Evolutionary conservation across 2,888 invertebrate genomes (phyloP), one percentile per base, ranked within the genome.

Genomic region (Aphidius colemani): DNA sequence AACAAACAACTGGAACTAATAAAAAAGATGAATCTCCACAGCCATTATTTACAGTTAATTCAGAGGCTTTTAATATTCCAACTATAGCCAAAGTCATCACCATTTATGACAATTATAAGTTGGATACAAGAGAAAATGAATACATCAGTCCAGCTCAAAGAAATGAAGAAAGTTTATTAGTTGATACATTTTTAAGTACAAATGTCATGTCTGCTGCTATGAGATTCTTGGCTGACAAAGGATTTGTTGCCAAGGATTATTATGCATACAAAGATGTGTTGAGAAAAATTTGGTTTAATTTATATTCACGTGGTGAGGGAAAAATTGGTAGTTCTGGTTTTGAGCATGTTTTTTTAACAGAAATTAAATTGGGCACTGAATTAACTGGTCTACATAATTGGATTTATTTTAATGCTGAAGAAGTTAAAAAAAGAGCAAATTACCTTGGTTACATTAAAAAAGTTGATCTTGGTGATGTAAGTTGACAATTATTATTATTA

Each of bases 301-400:
- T 93, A 71, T 97, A 95, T 79, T 90, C 94, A 0, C 86, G 95
- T 67, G 89, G 91, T 53, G 77, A 78, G 10, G 91, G 93, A 41
- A 88, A 88, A 77, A 87, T 92, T 30, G 92, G 95, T 66, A 95
- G 96, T 72, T 92, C 92, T 48, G 96, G 95, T 1, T 96, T 96
- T 78, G 96, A 97, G 81, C 96, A 97, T 76, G 89, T 95, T 30
- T 95, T 96, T 81, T 87, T 96, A 3, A 92, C 94, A 0, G 96
- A 97, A 85, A 84, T 92, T 0, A 94, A 92, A 80, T 88, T 89
- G 71, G 88, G 88, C 51, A 74, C 71, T 4, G 89, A 89, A 73
- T 88, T 96, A 39, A 89, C 83, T 78, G 96, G 96, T 7, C 85
- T 96, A 69, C 96, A 97, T 81, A 95, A 94, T 80, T 96, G 96